These are phyloP conservation scores for Orthosia incerta DNA, from an alignment of 2,888 invertebrate species.

Conservation along the genomic window DNA sequence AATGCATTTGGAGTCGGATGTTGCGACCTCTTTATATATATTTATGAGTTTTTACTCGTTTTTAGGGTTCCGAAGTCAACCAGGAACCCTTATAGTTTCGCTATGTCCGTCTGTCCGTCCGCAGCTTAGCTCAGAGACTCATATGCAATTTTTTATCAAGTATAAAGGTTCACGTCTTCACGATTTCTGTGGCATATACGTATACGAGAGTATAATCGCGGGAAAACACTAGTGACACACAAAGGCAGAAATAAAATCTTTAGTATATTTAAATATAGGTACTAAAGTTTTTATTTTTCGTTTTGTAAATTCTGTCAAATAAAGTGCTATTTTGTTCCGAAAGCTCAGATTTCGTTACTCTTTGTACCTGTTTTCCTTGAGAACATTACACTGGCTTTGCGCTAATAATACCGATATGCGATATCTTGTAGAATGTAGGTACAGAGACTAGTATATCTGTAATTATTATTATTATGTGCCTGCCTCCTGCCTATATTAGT, in stretches of 20 bases:
- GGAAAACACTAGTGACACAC: background rate
- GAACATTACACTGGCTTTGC: conserved; percentile 45
- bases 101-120: no score
- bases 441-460: conserved; percentile 1
- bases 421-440: conserved; percentile 63
- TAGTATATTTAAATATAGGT: no score
- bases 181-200: background rate
- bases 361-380: conserved; percentile 61
- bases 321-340: conserved; percentile 18
- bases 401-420: conserved; percentile 60
- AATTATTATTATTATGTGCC: conserved; percentile 30
- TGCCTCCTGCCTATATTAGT: conserved; percentile 13
- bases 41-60: no score
- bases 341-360: conserved; percentile 53
- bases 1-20: no score
- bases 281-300: background rate
- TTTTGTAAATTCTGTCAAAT: background rate
- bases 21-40: no score
- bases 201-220: background rate
- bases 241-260: no score
- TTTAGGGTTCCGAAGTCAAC: no score
- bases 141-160: background rate
- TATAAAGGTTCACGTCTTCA: background rate
- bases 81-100: no score
- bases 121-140: no score